phyloP scores from a whole-genome alignment of 2,113 vertebrate species.

The Chloebia gouldiae region DNA sequence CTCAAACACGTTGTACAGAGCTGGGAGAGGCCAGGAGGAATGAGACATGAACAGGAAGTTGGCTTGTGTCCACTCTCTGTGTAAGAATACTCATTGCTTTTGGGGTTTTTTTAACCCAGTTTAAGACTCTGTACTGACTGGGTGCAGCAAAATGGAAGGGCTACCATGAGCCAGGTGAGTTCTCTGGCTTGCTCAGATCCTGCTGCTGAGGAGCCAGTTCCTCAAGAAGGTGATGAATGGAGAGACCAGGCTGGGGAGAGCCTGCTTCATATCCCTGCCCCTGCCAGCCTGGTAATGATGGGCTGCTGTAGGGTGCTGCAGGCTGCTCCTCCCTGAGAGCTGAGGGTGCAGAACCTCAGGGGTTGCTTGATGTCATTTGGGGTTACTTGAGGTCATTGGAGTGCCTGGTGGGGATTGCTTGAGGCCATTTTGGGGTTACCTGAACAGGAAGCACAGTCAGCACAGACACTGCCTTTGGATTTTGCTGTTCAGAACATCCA shows the following conservation, averaged over 20 bases:
- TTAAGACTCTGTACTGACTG: neutral
- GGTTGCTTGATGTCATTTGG: neutral
- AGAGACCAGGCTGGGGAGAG: neutral
- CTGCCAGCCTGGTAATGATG: neutral
- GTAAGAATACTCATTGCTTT: neutral
- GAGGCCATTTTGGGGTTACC: too few species aligned
- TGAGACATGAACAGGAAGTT: neutral
- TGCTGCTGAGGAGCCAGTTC: neutral
- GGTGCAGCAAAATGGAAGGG: neutral
- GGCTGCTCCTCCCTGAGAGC: neutral
- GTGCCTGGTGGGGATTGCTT: neutral
- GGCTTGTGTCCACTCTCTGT: neutral
- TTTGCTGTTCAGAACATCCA: neutral
- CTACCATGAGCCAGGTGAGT: rapidly evolving
- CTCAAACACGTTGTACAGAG: neutral
- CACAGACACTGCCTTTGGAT: neutral
- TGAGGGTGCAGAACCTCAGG: neutral
- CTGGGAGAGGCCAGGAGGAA: neutral
- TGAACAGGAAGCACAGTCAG: neutral
- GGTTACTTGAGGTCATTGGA: neutral
- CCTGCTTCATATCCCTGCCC: rapidly evolving
- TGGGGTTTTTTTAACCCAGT: neutral
- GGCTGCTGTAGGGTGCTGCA: rapidly evolving
- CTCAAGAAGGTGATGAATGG: neutral
- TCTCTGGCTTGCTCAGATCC: neutral